phyloP scores from a whole-genome alignment of 2,888 invertebrate species.

The Drosophila pseudotakahashii region DNA sequence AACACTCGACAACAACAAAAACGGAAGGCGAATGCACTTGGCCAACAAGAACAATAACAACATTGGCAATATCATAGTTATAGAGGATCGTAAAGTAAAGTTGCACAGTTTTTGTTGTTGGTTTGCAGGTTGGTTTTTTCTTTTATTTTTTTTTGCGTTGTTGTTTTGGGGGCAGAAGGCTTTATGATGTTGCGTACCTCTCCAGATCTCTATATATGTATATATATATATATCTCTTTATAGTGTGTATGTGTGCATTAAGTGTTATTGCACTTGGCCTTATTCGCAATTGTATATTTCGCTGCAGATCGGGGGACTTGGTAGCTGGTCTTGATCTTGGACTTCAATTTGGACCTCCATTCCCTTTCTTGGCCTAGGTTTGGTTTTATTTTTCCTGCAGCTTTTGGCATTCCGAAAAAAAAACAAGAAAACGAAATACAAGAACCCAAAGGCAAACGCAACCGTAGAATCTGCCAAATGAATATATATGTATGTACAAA shows the following conservation, averaged over 20 bases:
- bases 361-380: conserved; percentile 35
- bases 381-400: conserved; percentile 12
- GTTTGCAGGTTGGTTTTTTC: conserved; percentile 8
- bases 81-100: conserved; percentile 68
- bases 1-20: conserved; percentile 44
- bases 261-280: conserved; percentile 75
- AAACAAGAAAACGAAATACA: conserved; percentile 12
- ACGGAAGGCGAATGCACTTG: conserved; percentile 73
- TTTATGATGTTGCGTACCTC: conserved; percentile 50
- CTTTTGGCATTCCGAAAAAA: conserved; percentile 56
- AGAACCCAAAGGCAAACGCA: conserved; percentile 22
- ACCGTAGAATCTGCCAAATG: conserved; percentile 32
- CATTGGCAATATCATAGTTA: conserved; percentile 56
- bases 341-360: conserved; percentile 57
- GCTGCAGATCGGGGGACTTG: conserved; percentile 20
- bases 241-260: conserved; percentile 19
- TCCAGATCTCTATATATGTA: conserved; percentile 3
- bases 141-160: background rate
- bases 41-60: conserved; percentile 52
- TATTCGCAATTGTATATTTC: conserved; percentile 52
- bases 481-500: conserved; percentile 7
- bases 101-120: conserved; percentile 34
- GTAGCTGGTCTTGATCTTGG: conserved; percentile 66
- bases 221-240: background rate
- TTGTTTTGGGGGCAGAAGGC: conserved; percentile 26